Evolutionary conservation across 2,888 invertebrate genomes (phyloP), one percentile per base, ranked within the genome.

Genomic region (Hypsopygia costalis): DNA sequence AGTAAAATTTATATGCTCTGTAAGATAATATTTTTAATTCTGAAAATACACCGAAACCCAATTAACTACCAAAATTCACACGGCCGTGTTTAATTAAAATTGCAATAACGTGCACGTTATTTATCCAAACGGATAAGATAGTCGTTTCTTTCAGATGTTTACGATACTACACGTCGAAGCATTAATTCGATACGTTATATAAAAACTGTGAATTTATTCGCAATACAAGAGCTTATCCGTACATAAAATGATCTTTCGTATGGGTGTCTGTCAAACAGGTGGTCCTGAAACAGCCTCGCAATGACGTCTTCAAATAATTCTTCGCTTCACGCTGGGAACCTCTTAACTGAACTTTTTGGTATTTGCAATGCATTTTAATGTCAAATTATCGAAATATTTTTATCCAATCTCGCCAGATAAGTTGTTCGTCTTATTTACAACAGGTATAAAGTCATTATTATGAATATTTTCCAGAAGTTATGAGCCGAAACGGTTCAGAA

Each of bases 141-240:
- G 55, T 54, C 56, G 52, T 57, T 57, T 47, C 58, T 68, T 67
- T 62, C 53, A 44, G 55, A 49, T 54, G 46, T 60, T 68, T 66
- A 62, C 47, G 56, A 55, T 53, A 58, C 55, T 50, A 46, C 52
- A 46, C 48, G 52, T 61, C 61, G 56, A 59, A 56, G 49, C 59
- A 53, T 77, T 80, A 79, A 81, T 81, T 74, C 65, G 70, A 75
- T 73, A 67, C 55, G 69, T 70, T 64, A 58, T 72, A 81, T 82
- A 82, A 86, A 85, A 81, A 73, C 58, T 66, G 71, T 65, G 62
- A 79, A 72, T 83, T 85, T 86, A 86, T 83, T 68, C 44, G 59
- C 69, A 52, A 60, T 65, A 44, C 51, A 41, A 59, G 52, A 66
- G 62, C 68, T 61, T 68, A 59, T 64, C 58, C 55, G 59, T 65